These are phyloP conservation scores for Agrypnus murinus DNA, from an alignment of 2,888 invertebrate species.

Conservation along the genomic window DNA sequence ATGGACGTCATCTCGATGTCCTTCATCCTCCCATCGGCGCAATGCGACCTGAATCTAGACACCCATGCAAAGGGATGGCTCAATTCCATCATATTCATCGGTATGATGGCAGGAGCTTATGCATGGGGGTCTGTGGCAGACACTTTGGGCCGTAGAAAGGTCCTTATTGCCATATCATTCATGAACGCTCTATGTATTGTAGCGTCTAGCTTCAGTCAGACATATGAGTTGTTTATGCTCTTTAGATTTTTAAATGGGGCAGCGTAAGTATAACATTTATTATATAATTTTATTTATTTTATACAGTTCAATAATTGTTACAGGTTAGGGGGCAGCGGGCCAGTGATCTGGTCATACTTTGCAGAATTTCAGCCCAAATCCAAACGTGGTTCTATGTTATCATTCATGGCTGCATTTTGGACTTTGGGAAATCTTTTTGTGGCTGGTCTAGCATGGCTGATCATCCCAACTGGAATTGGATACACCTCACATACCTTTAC, in stretches of 20 bases:
- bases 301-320: conserved; percentile 58
- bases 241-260: conserved; percentile 94
- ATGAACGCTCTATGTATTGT: conserved; percentile 94
- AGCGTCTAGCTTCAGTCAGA: conserved; percentile 92
- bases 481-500: conserved; percentile 80
- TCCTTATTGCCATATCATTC: conserved; percentile 91
- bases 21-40: conserved; percentile 93
- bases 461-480: conserved; percentile 85
- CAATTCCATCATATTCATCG: conserved; percentile 77
- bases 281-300: neutral
- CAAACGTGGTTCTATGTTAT: conserved; percentile 93
- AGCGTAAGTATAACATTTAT: conserved; percentile 81
- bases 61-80: conserved; percentile 90
- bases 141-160: conserved; percentile 89
- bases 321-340: conserved; percentile 91
- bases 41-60: conserved; percentile 91
- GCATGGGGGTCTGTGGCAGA: conserved; percentile 95
- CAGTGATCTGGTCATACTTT: conserved; percentile 96
- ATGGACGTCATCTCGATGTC: conserved; percentile 97
- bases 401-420: conserved; percentile 97
- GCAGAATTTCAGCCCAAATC: conserved; percentile 95
- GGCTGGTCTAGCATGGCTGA: conserved; percentile 87
- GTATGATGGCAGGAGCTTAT: conserved; percentile 96
- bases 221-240: conserved; percentile 90
- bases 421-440: conserved; percentile 94